A percentile compares a stretch with the other conserved stretches of the same genome.
phyloP scores from a whole-genome alignment of 2,113 vertebrate species.

The Micromys minutus region DNA sequence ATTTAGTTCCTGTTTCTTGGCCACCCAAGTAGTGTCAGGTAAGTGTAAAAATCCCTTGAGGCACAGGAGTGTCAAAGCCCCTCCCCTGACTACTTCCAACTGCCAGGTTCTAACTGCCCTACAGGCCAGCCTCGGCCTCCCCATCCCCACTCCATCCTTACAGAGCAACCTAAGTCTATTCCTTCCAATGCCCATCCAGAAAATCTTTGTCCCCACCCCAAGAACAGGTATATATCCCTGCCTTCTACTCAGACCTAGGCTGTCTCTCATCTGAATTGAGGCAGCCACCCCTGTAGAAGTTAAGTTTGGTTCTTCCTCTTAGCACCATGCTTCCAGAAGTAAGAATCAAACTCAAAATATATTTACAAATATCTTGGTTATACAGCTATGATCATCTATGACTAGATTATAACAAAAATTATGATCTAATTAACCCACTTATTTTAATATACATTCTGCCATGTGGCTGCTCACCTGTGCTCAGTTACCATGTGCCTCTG shows the following conservation, averaged over 20 bases:
- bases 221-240: not conserved
- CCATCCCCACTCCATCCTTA: not conserved
- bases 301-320: too few species aligned
- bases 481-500: too few species aligned
- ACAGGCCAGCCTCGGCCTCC: not conserved
- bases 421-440: too few species aligned
- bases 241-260: not conserved
- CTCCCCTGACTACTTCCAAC: not conserved
- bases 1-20: not conserved
- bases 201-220: not conserved
- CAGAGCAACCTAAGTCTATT: not conserved
- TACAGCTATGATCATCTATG: too few species aligned
- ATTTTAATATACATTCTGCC: too few species aligned
- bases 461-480: too few species aligned
- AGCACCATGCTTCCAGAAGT: too few species aligned
- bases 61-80: not conserved
- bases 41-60: not conserved
- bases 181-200: fast-evolving
- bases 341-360: too few species aligned
- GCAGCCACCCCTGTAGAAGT: not conserved
- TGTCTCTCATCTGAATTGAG: not conserved
- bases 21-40: not conserved
- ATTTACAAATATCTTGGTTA: too few species aligned
- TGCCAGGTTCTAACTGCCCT: not conserved
- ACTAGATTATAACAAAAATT: too few species aligned